Conservation (phyloP, 1,140 invertebrate species). For the Trichonephila clavipes region DNA sequence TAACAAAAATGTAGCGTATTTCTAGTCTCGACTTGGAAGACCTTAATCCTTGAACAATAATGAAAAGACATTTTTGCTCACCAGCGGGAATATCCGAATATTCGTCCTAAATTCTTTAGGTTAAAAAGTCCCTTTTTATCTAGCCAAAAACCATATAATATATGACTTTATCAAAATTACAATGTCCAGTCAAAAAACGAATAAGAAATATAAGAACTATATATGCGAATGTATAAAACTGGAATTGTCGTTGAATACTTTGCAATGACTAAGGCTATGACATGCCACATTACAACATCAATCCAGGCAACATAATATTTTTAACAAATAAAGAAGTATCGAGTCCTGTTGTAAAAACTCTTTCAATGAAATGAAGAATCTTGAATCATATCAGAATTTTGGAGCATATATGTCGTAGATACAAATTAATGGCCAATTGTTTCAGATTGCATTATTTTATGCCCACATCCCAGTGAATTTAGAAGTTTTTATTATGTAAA, state of each 20-base stretch:
- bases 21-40: slow-evolving; percentile 8
- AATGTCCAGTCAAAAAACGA: slow-evolving; percentile 68
- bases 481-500: not conserved
- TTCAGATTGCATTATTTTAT: not conserved
- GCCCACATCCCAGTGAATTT: too few relatives aligned
- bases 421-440: not conserved
- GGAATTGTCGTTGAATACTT: slow-evolving; percentile 74
- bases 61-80: slow-evolving; percentile 23
- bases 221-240: slow-evolving; percentile 71
- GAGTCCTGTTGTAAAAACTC: not conserved
- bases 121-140: slow-evolving; percentile 39
- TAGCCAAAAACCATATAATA: slow-evolving; percentile 44
- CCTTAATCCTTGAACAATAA: slow-evolving; percentile 23
- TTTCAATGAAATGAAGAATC: not conserved
- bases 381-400: not conserved
- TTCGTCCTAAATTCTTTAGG: not conserved
- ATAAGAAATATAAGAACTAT: slow-evolving; percentile 73
- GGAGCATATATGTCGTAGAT: not conserved
- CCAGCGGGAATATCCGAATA: not conserved
- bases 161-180: slow-evolving; percentile 75
- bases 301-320: slow-evolving; percentile 58
- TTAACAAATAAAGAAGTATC: not conserved
- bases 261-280: slow-evolving; percentile 75
- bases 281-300: slow-evolving; percentile 63
- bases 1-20: not conserved